Base-by-base conservation (phyloP, 2,888 invertebrate species). In the Lycaena phlaeas region DNA sequence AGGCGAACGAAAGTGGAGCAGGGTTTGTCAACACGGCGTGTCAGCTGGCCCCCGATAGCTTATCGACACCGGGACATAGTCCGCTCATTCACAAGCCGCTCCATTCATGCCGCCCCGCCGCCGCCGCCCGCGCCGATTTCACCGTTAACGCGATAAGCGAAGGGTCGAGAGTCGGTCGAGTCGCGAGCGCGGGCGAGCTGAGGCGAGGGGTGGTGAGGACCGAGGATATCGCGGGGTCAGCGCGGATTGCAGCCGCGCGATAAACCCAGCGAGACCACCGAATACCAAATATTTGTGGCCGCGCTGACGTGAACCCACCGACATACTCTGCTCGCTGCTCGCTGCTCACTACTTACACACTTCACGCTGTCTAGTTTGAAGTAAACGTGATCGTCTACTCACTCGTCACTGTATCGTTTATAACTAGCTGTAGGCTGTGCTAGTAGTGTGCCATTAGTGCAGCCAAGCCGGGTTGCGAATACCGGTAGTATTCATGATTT, bases 41-140 rank as follows among this genome's bases (percentile, higher is more conserved):
- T 79, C 81, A 82, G 79, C 81, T 81, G 81, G 79, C 81, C 78
- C 72, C 57, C 68, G 82, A 82, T 82, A 84, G 75, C 78, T 84
- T 84, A 84, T 82, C 82, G 67, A 54, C 63, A 52, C 64, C 65
- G 77, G 82, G 81, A 79, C 82, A 81, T 73, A 82, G 82, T 82
- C 82, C 82, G 71, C 68, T 78, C 82, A 84, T 84, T 84, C 82
- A 84, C 73, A 77, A 81, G 75, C 70, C 65, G 67, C 64, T 70
- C 72, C 82, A 84, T 84, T 82, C 82, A 82, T 81, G 70, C 59
- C 65, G 73, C 64, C 66, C 58, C 62, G 59, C 59, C 53, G n/a
- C n/a, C 51, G 49, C 7, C 18, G 22, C 34, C 42, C 62, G 46
- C 42, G 42, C 58, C 46, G 72, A 68, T 64, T 44, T 70, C 52